Base-by-base conservation (phyloP, 2,113 vertebrate genomes). In the Gorsachius goisagi region DNA sequence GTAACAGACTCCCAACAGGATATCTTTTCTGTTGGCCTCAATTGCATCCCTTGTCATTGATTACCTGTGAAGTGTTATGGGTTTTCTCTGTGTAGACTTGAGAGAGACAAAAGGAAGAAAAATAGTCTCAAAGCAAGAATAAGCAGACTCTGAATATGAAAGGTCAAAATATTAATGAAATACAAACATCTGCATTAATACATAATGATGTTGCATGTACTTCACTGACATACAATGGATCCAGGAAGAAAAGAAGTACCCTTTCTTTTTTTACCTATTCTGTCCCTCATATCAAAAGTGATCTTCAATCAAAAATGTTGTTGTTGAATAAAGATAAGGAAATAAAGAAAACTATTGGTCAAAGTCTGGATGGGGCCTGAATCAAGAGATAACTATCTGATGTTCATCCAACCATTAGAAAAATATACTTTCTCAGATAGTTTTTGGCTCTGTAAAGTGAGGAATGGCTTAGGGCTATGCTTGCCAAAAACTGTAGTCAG, bases 391-490 rank as follows among this genome's bases (percentile, higher is more conserved):
- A 94, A 75, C 37, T 88, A 41, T 69, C 22, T 90, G 52, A 32
- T 95, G n/a, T 49, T 67, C 24, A 90, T 88, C 33, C 94, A 55
- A 66, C 15, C 18, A 83, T 79, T 91, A 94, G 55, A 95, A 97
- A 94, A 49, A 81, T 71, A 76, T 59, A 63, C 22, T 78, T 96
- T 88, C 27, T 69, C 62, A 71, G 35, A 4, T 58, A 88, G 23
- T 37, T 71, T 97, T 95, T 95, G 62, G n/a, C 45, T 94, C 77
- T 44, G 21, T 92, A 68, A 97, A 95, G 20, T 69, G 85, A 90
- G 47, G 78, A 96, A 88, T 79, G 45, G 33, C 22, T 93, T 60
- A 44, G n/a, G 52, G 27, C n/a, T 96, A 78, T 50, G 15, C 15
- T 41, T 92, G 69, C 22, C 90, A 88, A 95, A 91, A 74, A 88